phyloP scores from a whole-genome alignment of 2,113 vertebrate genomes.

The Alethe castanea region DNA sequence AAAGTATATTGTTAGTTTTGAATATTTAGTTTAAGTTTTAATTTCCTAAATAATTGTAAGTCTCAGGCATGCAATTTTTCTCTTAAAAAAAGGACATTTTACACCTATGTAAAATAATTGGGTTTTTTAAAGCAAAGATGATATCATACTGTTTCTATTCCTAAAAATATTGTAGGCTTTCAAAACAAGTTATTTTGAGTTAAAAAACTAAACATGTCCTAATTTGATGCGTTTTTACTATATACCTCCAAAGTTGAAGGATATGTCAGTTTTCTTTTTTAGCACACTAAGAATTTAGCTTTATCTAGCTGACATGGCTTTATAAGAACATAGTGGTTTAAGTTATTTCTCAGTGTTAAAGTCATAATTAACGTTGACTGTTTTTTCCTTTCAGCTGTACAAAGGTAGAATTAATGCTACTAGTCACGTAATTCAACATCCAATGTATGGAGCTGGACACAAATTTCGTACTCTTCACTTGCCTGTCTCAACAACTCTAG shows the following conservation, averaged over 20 bases:
- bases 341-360: background rate
- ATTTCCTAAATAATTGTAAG: background rate
- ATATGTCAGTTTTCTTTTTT: background rate
- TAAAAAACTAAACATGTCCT: background rate
- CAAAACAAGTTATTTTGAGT: background rate
- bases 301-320: background rate
- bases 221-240: background rate
- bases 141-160: background rate
- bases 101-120: background rate
- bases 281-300: background rate
- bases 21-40: background rate
- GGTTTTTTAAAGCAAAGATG: background rate
- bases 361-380: background rate
- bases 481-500: conserved; percentile 94
- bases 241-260: background rate
- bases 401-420: conserved; percentile 99
- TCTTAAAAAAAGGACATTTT: background rate
- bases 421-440: conserved; percentile 98
- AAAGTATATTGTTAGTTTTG: background rate
- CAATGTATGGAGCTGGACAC: conserved; percentile 98
- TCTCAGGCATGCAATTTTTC: background rate
- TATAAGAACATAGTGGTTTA: background rate
- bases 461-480: conserved; percentile 97
- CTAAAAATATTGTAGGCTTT: background rate
- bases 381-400: conserved; percentile 81